A percentile compares a stretch with the other conserved stretches of the same genome.
phyloP scores from a whole-genome alignment of 2,113 vertebrate species.

The Agapornis roseicollis region DNA sequence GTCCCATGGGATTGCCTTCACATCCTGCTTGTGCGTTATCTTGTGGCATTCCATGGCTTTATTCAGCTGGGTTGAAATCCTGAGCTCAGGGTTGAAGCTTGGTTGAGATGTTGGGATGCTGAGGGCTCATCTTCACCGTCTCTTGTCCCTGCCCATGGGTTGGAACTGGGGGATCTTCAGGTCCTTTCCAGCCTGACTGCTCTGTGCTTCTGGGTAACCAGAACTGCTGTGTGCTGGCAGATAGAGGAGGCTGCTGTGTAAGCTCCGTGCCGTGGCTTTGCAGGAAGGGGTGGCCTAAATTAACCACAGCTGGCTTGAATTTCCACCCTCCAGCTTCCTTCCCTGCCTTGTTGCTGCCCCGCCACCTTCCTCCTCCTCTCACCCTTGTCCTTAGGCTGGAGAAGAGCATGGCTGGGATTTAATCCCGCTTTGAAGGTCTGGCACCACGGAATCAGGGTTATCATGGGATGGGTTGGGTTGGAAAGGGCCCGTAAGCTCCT shows the following conservation, averaged over 20 bases:
- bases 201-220: not conserved
- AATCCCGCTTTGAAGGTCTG: not conserved
- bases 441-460: not conserved
- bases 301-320: not conserved
- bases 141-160: not conserved
- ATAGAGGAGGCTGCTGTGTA: not conserved
- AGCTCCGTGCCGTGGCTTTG: not conserved
- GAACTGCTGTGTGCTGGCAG: not conserved
- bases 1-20: not conserved
- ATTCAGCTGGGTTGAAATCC: not conserved
- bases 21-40: fast-evolving
- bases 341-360: not conserved
- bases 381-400: not conserved
- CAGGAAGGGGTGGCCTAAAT: not conserved
- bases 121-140: not conserved
- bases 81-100: not conserved
- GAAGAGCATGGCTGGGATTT: not conserved
- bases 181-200: not conserved
- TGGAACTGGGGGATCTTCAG: not conserved
- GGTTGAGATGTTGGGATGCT: not conserved
- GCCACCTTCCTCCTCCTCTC: not conserved
- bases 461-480: not conserved
- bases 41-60: not conserved
- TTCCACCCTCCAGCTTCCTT: not conserved
- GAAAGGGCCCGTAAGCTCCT: not conserved